phyloP scores from a whole-genome alignment of 1,140 invertebrate genomes.

The Holotrichia oblita region DNA sequence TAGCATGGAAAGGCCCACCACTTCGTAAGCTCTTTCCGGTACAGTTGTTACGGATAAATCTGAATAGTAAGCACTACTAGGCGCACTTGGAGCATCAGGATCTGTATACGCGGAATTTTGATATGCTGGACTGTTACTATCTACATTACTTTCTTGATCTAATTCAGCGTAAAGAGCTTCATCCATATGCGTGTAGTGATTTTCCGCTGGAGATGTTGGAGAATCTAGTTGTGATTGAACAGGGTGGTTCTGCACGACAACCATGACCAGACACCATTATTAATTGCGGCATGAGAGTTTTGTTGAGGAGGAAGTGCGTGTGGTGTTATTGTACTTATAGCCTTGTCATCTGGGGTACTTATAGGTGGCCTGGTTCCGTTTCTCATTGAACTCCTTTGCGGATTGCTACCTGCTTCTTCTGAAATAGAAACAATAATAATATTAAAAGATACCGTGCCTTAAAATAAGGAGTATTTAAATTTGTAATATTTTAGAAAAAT shows the following conservation, averaged over 20 bases:
- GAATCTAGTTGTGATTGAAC: slow-evolving; percentile 62
- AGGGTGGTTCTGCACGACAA: slow-evolving; percentile 64
- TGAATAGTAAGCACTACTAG: slow-evolving; percentile 76
- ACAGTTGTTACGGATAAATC: slow-evolving; percentile 68
- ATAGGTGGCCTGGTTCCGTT: slow-evolving; percentile 51
- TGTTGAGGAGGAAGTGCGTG: slow-evolving; percentile 45
- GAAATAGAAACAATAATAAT: slow-evolving; percentile 34
- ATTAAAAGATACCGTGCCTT: no score
- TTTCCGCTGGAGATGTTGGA: slow-evolving; percentile 67
- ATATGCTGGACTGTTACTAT: slow-evolving; percentile 69
- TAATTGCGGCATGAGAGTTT: slow-evolving; percentile 49
- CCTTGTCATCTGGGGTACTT: slow-evolving; percentile 55
- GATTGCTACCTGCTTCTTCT: not conserved
- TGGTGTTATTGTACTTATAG: slow-evolving; percentile 49
- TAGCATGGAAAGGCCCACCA: slow-evolving; percentile 63
- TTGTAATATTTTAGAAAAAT: no score
- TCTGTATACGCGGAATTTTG: slow-evolving; percentile 77
- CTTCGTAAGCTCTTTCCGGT: slow-evolving; percentile 67
- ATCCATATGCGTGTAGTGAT: slow-evolving; percentile 77
- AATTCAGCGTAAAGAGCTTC: slow-evolving; percentile 75
- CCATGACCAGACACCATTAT: slow-evolving; percentile 74
- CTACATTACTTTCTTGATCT: slow-evolving; percentile 64
- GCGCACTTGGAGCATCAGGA: slow-evolving; percentile 72
- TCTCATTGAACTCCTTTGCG: slow-evolving; percentile 13
- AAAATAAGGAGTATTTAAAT: no score